Base-by-base conservation (phyloP, 2,113 vertebrate species). In the Scolopax mira region DNA sequence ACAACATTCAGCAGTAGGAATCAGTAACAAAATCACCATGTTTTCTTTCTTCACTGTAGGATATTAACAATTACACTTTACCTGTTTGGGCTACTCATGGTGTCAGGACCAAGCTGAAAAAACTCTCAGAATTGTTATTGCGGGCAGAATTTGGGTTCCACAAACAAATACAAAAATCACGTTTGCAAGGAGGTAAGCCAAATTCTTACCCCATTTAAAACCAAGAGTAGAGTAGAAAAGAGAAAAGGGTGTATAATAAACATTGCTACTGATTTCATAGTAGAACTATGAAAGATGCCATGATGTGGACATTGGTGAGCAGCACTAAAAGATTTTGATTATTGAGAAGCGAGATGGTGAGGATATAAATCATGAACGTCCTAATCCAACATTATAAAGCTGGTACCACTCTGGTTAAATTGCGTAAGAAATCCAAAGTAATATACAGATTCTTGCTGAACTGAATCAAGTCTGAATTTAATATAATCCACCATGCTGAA, bases 21-120 rank as follows among this genome's bases (percentile, higher is more conserved):
- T 70, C 19, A 35, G 35, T 48, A 55, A 71, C 33, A 91, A 92
- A 96, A 94, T 94, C 54, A 88, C 6, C 8, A 25, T 69, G 64
- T 86, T 89, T 86, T 94, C 55, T 92, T 72, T 90, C 58, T 96
- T 83, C 77, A 51, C 58, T 88, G 18, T 52, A 98, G 98, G 97
- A 96, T 88, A 97, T 93, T 90, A 98, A 98, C 97, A 98, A 99
- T 95, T 97, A 98, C 95, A 97, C 98, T 79, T 96, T 98, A 94
- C 98, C 98, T 80, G 78, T 80, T 78, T 99, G 98, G 98, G 98
- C 97, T 92, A 98, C 98, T 93, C 96, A 93, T 49, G 97, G 98
- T 15, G 97, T 98, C 42, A 97, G 97, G 93, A 97, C 94, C 73
- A 98, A 98, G 94, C 97, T 99, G 93, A 90, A 69, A 95, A 96